A percentile compares a stretch with the other conserved stretches of the same genome.
Conservation (phyloP, 2,888 invertebrate species). For the Drosophila anceps region DNA sequence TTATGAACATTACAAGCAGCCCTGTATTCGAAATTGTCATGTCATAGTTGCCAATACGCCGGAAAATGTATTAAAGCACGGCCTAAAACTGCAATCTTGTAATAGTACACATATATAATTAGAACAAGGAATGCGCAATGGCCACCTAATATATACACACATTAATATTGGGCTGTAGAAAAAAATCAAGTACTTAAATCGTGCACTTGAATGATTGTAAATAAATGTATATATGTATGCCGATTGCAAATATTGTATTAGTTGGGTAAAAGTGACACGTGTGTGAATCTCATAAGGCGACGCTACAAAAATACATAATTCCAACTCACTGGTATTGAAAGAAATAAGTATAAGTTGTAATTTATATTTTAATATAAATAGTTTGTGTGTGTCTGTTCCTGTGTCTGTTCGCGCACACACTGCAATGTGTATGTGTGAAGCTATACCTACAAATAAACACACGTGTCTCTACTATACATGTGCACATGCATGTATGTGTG, state of each 20-base stretch:
- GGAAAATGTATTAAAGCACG: constrained; percentile 57
- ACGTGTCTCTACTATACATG: constrained; percentile 8
- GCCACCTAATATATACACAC: constrained; percentile 50
- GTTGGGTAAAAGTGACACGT: constrained; percentile 72
- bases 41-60: constrained; percentile 64
- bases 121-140: constrained; percentile 68
- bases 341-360: constrained; percentile 22
- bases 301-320: constrained; percentile 25
- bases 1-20: constrained; percentile 17
- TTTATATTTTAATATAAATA: neutral
- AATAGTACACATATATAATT: constrained; percentile 60
- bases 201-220: constrained; percentile 47
- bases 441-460: constrained; percentile 7
- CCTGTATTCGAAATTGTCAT: constrained; percentile 59
- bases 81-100: constrained; percentile 65
- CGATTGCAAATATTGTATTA: constrained; percentile 54
- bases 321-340: constrained; percentile 43
- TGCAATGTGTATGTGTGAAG: constrained; percentile 16
- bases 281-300: constrained; percentile 77
- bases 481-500: neutral
- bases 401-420: neutral
- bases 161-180: constrained; percentile 34
- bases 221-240: constrained; percentile 32
- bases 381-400: neutral
- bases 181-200: constrained; percentile 68